Evolutionary conservation across 2,888 invertebrate genomes (phyloP), one percentile per base, ranked within the genome.

Genomic region (Boloria euphrosyne): DNA sequence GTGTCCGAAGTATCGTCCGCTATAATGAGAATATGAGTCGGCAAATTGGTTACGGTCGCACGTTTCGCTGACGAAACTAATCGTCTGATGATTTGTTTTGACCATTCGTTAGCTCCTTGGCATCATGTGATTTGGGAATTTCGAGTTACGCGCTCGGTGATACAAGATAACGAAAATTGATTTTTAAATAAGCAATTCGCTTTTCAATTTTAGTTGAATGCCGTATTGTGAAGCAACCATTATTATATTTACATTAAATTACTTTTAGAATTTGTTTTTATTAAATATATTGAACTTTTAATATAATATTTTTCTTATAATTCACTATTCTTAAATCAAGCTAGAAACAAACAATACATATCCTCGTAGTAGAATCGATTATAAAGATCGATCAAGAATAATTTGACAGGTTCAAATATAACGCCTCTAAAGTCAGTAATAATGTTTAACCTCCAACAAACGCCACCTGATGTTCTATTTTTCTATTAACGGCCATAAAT

Each of bases 81-180:
- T 74, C 72, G 73, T 75, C 61, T 38, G 76, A 76, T 80, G 82
- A 83, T 83, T 81, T 84, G 84, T 85, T 85, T 82, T 81, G 84
- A 84, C 71, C 74, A 80, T 79, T 84, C 78, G 80, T 84, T 84
- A 84, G 77, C 79, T 80, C 77, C 79, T 79, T 79, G 78, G 75
- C 67, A 73, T 70, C 64, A 62, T 51, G 49, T 61, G 59, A 55
- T 61, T 68, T 54, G 52, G 62, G 31, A 66, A 66, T 66, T 60
- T 59, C 62, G 50, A 59, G 51, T 54, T 68, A 55, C 38, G 59
- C 50, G 53, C 54, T 50, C 17, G 44, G 47, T 49, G 55, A 27
- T 49, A 64, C 22, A 13, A 49, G n/a, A 53, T 53, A 3, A 47
- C 18, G 10, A 18, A 14, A 16, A 22, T 46, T 49, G 38, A 58